phyloP scores from a whole-genome alignment of 2,797 vertebrate species.

The Enteromius unitaeniatus region DNA sequence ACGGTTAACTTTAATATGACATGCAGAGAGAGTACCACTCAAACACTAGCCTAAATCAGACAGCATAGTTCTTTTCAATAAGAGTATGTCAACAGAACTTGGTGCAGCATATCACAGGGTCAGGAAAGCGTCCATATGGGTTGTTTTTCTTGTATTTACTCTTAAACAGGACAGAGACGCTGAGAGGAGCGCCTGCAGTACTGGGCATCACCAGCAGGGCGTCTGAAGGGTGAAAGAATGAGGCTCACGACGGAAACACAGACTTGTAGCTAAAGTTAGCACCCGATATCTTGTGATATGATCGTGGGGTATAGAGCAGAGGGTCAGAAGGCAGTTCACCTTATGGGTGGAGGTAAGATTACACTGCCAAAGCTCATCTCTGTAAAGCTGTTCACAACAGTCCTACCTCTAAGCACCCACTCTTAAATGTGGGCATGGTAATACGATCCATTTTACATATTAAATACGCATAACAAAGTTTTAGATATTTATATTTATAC shows the following conservation, averaged over 20 bases:
- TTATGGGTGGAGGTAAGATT: slow-evolving; percentile 42
- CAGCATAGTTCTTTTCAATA: slow-evolving; percentile 7
- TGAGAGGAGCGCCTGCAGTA: slow-evolving; percentile 1
- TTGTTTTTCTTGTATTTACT: slow-evolving; percentile 29
- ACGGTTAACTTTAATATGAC: slow-evolving; percentile 34
- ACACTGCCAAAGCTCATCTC: slow-evolving; percentile 30
- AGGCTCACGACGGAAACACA: slow-evolving; percentile 23
- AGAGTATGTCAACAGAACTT: not conserved
- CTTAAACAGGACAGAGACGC: slow-evolving; percentile 18
- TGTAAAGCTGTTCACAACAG: not conserved
- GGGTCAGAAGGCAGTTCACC: slow-evolving; percentile 49
- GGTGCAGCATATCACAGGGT: not conserved
- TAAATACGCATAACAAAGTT: not conserved
- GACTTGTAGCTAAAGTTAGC: slow-evolving; percentile 58
- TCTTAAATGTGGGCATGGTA: not conserved
- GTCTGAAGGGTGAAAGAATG: not conserved
- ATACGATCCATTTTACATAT: not conserved
- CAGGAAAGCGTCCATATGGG: not conserved
- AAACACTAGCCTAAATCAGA: slow-evolving; percentile 30
- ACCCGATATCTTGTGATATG: slow-evolving; percentile 54
- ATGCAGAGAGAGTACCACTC: slow-evolving; percentile 21
- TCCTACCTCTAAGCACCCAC: not conserved
- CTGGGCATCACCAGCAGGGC: slow-evolving; percentile 13
- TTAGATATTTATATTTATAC: not conserved
- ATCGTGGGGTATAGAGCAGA: slow-evolving; percentile 30